A percentile compares a stretch with the other conserved stretches of the same genome.
phyloP scores from a whole-genome alignment of 2,797 vertebrate genomes.

The Lophius americanus region DNA sequence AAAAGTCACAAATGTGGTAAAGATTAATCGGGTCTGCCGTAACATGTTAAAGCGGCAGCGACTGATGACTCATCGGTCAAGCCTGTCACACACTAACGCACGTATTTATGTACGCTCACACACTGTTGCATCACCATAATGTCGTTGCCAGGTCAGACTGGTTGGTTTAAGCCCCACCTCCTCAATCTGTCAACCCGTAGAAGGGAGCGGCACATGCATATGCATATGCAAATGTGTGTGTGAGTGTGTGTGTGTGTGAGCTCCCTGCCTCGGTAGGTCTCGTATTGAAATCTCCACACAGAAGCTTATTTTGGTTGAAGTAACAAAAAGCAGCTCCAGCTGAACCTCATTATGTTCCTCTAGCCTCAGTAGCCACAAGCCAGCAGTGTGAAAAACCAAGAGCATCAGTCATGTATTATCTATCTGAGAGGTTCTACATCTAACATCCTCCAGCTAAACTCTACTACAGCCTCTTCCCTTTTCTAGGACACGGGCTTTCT shows the following conservation, averaged over 20 bases:
- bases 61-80: constrained; percentile 30
- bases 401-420: constrained; percentile 14
- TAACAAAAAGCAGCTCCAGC: constrained; percentile 13
- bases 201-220: constrained; percentile 22
- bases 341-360: constrained; percentile 21
- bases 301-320: constrained; percentile 25
- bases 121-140: constrained; percentile 61
- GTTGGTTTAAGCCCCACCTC: constrained; percentile 60
- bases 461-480: background rate
- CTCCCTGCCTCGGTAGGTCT: constrained; percentile 9
- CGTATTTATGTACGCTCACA: background rate
- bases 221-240: background rate
- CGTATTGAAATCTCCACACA: constrained; percentile 26
- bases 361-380: constrained; percentile 30
- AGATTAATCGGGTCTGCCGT: constrained; percentile 30
- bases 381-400: constrained; percentile 28
- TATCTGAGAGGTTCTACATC: constrained; percentile 6
- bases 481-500: constrained; percentile 1
- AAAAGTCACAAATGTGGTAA: constrained; percentile 17
- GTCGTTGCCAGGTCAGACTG: constrained; percentile 56
- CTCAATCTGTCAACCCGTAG: constrained; percentile 65
- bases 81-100: background rate
- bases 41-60: constrained; percentile 27
- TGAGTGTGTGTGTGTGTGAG: background rate
- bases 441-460: background rate